phyloP scores from a whole-genome alignment of 2,113 vertebrate genomes.

The Falco punctatus region DNA sequence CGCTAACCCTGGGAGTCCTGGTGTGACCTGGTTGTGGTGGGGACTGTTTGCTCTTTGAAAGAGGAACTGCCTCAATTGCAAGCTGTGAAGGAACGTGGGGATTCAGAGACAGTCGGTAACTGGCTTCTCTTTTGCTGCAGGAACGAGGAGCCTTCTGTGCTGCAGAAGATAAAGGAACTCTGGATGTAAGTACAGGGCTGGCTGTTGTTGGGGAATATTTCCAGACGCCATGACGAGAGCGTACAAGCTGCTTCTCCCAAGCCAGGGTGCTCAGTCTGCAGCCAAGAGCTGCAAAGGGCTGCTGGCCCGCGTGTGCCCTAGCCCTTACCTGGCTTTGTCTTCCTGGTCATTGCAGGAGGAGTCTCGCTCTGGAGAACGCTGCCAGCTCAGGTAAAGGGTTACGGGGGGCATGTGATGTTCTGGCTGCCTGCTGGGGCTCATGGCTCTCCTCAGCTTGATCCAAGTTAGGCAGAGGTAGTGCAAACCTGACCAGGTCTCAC shows the following conservation, averaged over 20 bases:
- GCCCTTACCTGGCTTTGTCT: background rate
- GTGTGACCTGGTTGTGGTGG: background rate
- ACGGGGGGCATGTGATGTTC: rapidly evolving
- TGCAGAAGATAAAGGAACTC: constrained; percentile 58
- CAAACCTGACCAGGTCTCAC: background rate
- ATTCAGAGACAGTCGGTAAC: background rate
- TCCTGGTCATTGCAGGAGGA: constrained; percentile 32
- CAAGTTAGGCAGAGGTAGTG: background rate
- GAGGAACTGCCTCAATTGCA: background rate
- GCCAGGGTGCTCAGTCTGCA: background rate
- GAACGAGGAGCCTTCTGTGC: constrained; percentile 52
- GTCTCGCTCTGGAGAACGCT: background rate
- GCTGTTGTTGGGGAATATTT: background rate
- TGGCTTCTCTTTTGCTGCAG: background rate
- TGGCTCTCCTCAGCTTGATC: background rate
- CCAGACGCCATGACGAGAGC: rapidly evolving
- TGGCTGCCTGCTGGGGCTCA: background rate
- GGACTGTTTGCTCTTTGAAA: background rate
- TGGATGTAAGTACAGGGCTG: constrained; percentile 48
- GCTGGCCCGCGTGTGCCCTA: rapidly evolving
- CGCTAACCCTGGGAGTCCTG: background rate
- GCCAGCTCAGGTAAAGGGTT: constrained; percentile 36
- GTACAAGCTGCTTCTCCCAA: background rate
- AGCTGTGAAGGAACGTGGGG: background rate
- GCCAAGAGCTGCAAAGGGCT: background rate